Evolutionary conservation across 2,888 invertebrate species (phyloP), one percentile per base, ranked within the genome.

Genomic region (Mythimna albipuncta): DNA sequence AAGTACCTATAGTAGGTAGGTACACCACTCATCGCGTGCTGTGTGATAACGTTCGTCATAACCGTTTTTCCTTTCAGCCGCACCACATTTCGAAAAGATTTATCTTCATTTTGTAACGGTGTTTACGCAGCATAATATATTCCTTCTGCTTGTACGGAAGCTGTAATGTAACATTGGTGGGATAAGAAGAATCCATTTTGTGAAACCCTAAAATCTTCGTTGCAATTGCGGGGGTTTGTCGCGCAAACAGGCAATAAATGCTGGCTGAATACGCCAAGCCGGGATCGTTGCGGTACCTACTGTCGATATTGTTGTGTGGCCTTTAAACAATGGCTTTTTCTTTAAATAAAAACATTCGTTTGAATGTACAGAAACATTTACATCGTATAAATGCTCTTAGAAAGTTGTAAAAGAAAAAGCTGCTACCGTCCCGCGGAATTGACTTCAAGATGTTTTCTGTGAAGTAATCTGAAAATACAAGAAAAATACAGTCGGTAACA

Each of bases 181-280:
- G 89, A 90, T 91, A 91, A 90, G 90, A 89, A 90, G 90, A 89
- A 91, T 91, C 91, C 90, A 91, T 91, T 91, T 85, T 84, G 83
- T 83, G 88, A 88, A 91, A 91, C 91, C 90, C 90, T 89, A 91
- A 91, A 92, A 91, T 90, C 88, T 89, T 89, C 81, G 89, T 85
- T 91, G 90, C 92, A 90, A 92, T 92, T 89, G 91, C 88, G 89
- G 83, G 89, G 90, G 91, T 89, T 91, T 89, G 90, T 91, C 90
- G 88, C 89, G 85, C 88, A 89, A 91, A 91, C 91, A 88, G 89
- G 85, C 91, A 89, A 91, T 92, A 92, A 90, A 91, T 90, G 90
- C 87, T 87, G 88, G 85, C 88, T 85, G 87, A 91, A 89, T 90
- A 89, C 89, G 90, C 90, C 89, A 82, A 86, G 85, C 88, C 80